Evolutionary conservation across 2,113 vertebrate genomes (phyloP).

Genomic region (Cyrtonyx montezumae): DNA sequence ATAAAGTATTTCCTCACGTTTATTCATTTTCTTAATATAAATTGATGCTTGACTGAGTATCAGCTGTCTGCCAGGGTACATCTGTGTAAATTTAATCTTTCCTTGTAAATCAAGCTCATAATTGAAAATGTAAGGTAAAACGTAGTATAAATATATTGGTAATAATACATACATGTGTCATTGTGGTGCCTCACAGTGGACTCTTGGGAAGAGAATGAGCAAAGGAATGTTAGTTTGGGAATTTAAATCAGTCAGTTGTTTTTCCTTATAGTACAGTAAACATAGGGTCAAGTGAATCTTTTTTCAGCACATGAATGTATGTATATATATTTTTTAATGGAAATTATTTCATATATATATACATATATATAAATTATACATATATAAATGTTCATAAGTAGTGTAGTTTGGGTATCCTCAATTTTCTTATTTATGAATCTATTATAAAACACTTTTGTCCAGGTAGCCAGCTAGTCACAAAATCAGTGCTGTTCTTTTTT

Average conservation of each 20-base stretch:
- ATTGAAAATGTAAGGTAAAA: neutral
- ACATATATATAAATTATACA: no score
- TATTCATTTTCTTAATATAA: constrained; percentile 71
- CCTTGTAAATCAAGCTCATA: constrained; percentile 31
- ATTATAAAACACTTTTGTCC: neutral
- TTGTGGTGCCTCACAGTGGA: neutral
- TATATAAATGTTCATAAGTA: neutral
- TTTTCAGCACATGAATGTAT: neutral
- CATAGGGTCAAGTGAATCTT: neutral
- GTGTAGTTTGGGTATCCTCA: neutral
- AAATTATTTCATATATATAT: neutral
- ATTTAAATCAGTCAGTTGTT: neutral
- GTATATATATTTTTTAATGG: neutral
- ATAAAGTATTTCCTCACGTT: constrained; percentile 31
- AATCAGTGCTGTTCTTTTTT: neutral
- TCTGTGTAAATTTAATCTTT: constrained; percentile 37
- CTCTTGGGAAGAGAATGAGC: neutral
- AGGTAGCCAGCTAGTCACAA: neutral
- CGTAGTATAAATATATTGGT: neutral
- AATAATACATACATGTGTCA: neutral
- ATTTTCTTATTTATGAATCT: neutral
- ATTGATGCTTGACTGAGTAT: constrained; percentile 49
- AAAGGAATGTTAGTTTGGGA: neutral
- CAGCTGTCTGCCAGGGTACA: constrained; percentile 37
- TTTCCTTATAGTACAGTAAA: neutral